phyloP scores from a whole-genome alignment of 1,140 invertebrate species.

The Sweltsa coloradensis region DNA sequence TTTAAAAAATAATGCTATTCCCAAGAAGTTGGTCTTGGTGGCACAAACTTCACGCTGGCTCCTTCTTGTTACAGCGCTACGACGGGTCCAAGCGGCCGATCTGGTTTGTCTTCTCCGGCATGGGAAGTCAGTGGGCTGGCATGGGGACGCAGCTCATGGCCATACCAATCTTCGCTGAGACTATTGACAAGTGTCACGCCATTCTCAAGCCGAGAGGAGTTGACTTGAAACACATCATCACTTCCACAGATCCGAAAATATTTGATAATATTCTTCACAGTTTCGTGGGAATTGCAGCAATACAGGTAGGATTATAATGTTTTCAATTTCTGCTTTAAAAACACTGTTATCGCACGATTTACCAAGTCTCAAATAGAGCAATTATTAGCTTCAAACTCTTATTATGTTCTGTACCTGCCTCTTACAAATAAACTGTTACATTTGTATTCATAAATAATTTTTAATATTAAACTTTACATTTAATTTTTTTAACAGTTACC shows the following conservation, averaged over 20 bases:
- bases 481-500: too few species aligned
- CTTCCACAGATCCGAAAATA: constrained; percentile 32
- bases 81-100: constrained; percentile 39
- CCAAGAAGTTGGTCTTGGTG: too few species aligned
- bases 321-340: constrained; percentile 2
- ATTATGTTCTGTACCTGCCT: too few species aligned
- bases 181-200: constrained; percentile 30
- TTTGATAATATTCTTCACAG: constrained; percentile 39
- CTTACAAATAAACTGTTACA: too few species aligned
- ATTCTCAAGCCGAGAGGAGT: constrained; percentile 27
- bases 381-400: too few species aligned
- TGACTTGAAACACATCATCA: constrained; percentile 38
- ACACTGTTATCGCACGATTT: too few species aligned
- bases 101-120: constrained; percentile 51
- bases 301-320: constrained; percentile 33
- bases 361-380: too few species aligned
- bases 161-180: constrained; percentile 36
- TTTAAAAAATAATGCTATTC: too few species aligned
- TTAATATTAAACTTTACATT: too few species aligned
- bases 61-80: constrained; percentile 23
- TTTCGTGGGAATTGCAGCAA: constrained; percentile 44
- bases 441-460: too few species aligned
- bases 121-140: constrained; percentile 50
- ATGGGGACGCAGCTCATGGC: constrained; percentile 39
- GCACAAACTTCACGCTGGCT: too few species aligned